A percentile compares a stretch with the other conserved stretches of the same genome.
phyloP scores from a whole-genome alignment of 1,140 invertebrate species.

The Saccostrea cuccullata region DNA sequence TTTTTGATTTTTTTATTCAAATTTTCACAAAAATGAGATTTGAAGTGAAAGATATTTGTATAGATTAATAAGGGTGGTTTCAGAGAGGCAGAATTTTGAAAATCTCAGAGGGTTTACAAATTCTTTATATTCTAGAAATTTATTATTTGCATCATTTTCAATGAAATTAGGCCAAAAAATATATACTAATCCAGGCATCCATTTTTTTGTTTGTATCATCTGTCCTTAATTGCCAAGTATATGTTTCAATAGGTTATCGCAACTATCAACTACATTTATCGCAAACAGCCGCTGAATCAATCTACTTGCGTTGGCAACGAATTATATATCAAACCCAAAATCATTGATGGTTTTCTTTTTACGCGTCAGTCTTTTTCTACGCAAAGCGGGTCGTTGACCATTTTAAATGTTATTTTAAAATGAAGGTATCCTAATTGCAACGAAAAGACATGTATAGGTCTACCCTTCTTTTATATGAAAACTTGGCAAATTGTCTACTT shows the following conservation, averaged over 20 bases:
- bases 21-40: no score
- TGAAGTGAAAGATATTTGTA: no score
- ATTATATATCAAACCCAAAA: not conserved
- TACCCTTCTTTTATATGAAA: constrained; percentile 19
- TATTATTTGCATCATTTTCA: no score
- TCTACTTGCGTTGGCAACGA: not conserved
- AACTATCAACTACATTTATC: not conserved
- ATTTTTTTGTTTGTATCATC: no score
- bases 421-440: constrained; percentile 16
- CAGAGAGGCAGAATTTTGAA: no score
- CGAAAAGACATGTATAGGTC: constrained; percentile 28
- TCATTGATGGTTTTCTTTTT: not conserved
- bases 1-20: no score
- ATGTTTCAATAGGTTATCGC: constrained; percentile 14
- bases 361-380: not conserved
- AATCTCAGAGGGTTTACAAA: no score
- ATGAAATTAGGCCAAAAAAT: no score
- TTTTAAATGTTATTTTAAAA: constrained; percentile 11
- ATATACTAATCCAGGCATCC: no score
- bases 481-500: constrained; percentile 24
- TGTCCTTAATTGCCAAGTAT: constrained; percentile 15
- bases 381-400: constrained; percentile 12
- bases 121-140: no score
- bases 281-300: constrained; percentile 14
- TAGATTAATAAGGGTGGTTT: no score